Percentiles rank a stretch among this genome's conserved stretches.
Evolutionary conservation across 2,113 vertebrate genomes (phyloP).

Genomic region (Limnothrissa miodon): DNA sequence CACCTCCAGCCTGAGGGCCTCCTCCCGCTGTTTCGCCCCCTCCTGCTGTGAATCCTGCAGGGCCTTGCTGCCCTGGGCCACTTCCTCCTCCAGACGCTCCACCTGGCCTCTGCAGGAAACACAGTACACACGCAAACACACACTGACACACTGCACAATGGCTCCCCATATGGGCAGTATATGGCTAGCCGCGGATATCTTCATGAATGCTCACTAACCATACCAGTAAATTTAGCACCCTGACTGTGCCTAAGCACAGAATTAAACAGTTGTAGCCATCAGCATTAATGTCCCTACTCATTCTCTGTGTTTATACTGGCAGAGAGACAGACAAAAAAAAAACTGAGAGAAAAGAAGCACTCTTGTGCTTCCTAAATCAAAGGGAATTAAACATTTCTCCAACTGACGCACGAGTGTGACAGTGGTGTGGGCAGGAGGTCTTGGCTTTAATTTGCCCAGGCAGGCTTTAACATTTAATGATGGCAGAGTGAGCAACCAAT

Average conservation of each 20-base stretch:
- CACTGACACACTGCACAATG: not conserved
- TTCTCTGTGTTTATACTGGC: not conserved
- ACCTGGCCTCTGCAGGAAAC: conserved; percentile 51
- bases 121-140: not conserved
- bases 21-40: conserved; percentile 52
- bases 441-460: conserved; percentile 47
- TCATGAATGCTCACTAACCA: no score
- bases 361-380: not conserved
- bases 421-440: not conserved
- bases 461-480: conserved; percentile 56
- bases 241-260: not conserved
- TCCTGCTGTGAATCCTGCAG: conserved; percentile 54
- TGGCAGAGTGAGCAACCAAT: not conserved
- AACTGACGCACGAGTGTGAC: conserved; percentile 35
- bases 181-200: no score
- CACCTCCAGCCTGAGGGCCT: conserved; percentile 36
- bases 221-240: no score
- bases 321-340: not conserved
- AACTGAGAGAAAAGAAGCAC: not conserved
- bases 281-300: not conserved
- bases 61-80: conserved; percentile 51
- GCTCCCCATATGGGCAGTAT: not conserved
- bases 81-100: conserved; percentile 52
- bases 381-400: conserved; percentile 46
- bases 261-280: not conserved